Evolutionary conservation across 2,797 vertebrate genomes (phyloP).

Genomic region (Acridotheres tristis): DNA sequence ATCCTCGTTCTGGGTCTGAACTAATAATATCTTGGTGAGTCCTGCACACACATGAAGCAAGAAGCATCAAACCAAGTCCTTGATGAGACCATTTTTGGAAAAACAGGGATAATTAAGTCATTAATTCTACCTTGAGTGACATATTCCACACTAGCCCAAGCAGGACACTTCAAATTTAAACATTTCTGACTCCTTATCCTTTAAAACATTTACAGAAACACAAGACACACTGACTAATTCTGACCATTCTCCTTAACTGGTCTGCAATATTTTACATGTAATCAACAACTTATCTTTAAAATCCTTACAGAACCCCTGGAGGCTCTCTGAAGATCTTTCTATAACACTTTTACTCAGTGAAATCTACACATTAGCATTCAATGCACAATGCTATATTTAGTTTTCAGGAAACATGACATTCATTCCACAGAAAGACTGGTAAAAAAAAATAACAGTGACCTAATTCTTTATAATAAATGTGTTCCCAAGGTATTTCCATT

Average conservation of each 20-base stretch:
- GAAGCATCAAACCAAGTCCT: not conserved
- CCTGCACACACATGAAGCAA: not conserved
- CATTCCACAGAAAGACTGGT: not conserved
- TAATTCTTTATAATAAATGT: constrained; percentile 21
- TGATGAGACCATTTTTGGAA: not conserved
- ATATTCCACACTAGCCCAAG: not conserved
- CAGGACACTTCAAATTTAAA: not conserved
- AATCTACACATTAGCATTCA: not conserved
- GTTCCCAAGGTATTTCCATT: not conserved
- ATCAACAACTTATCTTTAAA: not conserved
- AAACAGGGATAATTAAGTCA: not conserved
- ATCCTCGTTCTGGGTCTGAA: not conserved
- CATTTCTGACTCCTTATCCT: not conserved
- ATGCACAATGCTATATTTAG: not conserved
- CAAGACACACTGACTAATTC: not conserved
- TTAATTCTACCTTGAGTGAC: not conserved
- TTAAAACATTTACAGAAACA: not conserved
- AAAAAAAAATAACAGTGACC: not conserved
- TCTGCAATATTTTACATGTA: not conserved
- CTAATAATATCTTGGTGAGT: not conserved
- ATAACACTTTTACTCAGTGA: not conserved
- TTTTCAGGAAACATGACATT: not conserved
- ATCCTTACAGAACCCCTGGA: not conserved
- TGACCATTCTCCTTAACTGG: not conserved
- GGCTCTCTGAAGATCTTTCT: not conserved